Conservation (phyloP, 1,140 invertebrate species). For the Chionoecetes opilio region DNA sequence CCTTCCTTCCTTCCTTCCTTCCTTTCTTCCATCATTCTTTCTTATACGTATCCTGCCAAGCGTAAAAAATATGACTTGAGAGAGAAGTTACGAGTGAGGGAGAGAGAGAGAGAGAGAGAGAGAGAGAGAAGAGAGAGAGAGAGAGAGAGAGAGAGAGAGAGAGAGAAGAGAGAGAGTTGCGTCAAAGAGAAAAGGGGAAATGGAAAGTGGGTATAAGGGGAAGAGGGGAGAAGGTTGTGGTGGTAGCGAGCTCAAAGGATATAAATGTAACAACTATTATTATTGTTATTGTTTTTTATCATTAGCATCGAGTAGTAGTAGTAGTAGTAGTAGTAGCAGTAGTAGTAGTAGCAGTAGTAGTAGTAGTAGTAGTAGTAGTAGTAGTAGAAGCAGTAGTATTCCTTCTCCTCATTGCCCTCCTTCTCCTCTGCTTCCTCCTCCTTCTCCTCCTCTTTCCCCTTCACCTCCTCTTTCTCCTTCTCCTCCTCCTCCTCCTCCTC, state of each 20-base stretch:
- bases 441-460: background rate
- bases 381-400: background rate
- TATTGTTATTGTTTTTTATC: no score
- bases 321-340: background rate
- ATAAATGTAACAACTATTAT: no score
- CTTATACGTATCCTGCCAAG: background rate
- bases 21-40: background rate
- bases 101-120: background rate
- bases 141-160: background rate
- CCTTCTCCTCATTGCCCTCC: background rate
- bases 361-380: background rate
- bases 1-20: background rate
- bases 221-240: background rate
- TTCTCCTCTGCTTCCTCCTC: no score
- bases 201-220: no score
- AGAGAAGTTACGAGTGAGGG: background rate
- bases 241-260: no score
- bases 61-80: background rate
- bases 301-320: background rate
- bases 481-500: constrained; percentile 23
- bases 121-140: background rate
- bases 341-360: background rate
- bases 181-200: no score
- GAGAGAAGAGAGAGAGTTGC: no score
- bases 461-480: background rate